phyloP scores from a whole-genome alignment of 2,113 vertebrate species.

The Aptenodytes forsteri region DNA sequence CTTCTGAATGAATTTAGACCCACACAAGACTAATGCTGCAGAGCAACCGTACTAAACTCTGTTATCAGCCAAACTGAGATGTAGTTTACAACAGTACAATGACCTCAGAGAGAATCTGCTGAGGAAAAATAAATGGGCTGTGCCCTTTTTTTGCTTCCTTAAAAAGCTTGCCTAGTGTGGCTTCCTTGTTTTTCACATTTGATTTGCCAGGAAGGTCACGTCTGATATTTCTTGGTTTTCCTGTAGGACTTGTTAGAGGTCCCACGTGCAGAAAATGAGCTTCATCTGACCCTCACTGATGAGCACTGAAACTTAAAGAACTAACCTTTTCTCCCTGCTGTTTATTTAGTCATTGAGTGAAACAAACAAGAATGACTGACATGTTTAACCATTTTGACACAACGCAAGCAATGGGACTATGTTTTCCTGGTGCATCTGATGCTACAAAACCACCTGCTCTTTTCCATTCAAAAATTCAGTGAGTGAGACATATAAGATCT shows the following conservation, averaged over 20 bases:
- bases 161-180: background rate
- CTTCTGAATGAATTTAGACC: background rate
- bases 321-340: background rate
- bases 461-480: background rate
- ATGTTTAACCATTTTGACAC: background rate
- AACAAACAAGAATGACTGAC: background rate
- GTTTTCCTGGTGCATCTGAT: background rate
- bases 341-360: background rate
- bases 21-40: background rate
- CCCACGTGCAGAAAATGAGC: background rate
- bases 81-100: background rate
- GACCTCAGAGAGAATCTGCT: constrained; percentile 8
- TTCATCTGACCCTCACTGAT: background rate
- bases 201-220: background rate
- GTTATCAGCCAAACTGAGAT: background rate
- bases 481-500: background rate
- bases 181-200: constrained; percentile 35
- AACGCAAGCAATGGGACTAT: background rate
- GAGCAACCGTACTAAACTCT: background rate
- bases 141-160: constrained; percentile 29
- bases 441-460: background rate
- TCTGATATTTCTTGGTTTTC: constrained; percentile 8
- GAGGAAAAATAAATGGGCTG: constrained; percentile 6
- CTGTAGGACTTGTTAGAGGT: background rate
- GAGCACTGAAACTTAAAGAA: background rate